Conservation (phyloP, 2,113 vertebrate genomes). For the Leptobrachium ailaonicum region DNA sequence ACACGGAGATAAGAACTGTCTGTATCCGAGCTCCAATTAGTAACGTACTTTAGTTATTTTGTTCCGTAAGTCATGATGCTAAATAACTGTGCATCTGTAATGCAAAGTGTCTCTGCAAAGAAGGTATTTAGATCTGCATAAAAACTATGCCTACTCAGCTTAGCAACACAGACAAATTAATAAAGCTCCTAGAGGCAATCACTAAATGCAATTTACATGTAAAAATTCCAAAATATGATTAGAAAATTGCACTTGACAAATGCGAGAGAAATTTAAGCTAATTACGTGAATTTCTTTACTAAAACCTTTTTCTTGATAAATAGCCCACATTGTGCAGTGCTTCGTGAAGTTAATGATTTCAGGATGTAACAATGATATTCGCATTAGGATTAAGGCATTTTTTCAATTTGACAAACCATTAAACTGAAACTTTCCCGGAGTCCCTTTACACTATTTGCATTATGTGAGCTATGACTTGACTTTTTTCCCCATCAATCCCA, state of each 20-base stretch:
- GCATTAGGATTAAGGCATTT: conserved; percentile 27
- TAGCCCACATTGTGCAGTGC: conserved; percentile 23
- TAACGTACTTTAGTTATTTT: too few relatives aligned
- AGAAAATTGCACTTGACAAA: conserved; percentile 33
- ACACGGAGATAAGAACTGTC: too few relatives aligned
- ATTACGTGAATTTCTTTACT: conserved; percentile 20
- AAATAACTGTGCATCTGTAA: too few relatives aligned
- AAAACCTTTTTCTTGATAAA: conserved; percentile 22
- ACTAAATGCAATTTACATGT: conserved; percentile 8
- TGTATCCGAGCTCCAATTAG: too few relatives aligned
- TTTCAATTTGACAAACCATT: conserved; percentile 24
- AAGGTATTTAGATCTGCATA: not conserved
- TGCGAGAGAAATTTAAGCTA: conserved; percentile 28
- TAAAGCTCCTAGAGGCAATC: not conserved
- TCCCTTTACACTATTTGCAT: conserved; percentile 13
- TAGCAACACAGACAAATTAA: not conserved
- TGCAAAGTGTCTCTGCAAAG: too few relatives aligned
- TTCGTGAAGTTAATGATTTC: conserved; percentile 33
- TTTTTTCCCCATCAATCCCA: not conserved
- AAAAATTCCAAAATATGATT: conserved; percentile 29
- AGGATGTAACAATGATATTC: conserved; percentile 34
- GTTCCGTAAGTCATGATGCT: too few relatives aligned
- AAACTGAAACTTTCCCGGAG: not conserved
- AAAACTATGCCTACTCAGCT: not conserved
- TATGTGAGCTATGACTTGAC: not conserved